Percentiles rank a stretch among this genome's conserved stretches.
phyloP scores from a whole-genome alignment of 2,888 invertebrate genomes.

The Heterodera filipjevi region DNA sequence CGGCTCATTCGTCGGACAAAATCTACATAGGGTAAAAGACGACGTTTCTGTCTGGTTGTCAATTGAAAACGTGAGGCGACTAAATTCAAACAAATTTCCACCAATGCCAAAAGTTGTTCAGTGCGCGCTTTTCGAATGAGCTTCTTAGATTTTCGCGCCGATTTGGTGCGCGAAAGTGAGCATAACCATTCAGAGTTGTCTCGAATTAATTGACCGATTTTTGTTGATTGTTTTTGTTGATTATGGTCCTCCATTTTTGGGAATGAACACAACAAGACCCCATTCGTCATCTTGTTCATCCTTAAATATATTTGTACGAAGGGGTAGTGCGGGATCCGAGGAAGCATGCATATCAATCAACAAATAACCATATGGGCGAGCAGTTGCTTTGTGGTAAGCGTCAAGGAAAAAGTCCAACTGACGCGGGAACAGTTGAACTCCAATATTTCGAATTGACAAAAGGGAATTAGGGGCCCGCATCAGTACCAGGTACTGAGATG shows the following conservation, averaged over 20 bases:
- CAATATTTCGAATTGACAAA: conserved; percentile 26
- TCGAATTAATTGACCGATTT: no score
- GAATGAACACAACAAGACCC: conserved; percentile 6
- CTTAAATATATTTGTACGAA: conserved; percentile 33
- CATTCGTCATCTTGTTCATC: conserved; percentile 19
- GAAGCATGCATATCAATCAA: conserved; percentile 35
- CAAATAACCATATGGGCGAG: conserved; percentile 33
- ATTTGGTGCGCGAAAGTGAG: no score
- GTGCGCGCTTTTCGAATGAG: no score
- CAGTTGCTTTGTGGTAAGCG: conserved; percentile 2
- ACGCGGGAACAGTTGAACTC: conserved; percentile 33
- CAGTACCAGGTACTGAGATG: conserved; percentile 37
- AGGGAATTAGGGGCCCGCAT: conserved; percentile 33
- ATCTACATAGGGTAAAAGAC: no score
- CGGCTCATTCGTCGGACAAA: no score
- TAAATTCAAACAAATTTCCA: no score
- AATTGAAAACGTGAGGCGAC: no score
- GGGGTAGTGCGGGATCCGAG: conserved; percentile 16
- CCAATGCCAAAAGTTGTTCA: no score
- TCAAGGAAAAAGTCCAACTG: conserved; percentile 25
- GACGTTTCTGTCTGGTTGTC: no score
- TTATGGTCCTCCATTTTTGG: background rate
- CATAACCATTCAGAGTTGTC: no score
- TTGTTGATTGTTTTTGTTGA: no score
- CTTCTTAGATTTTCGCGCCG: no score